A percentile compares a stretch with the other conserved stretches of the same genome.
Conservation (phyloP, 2,113 vertebrate species). For the Macrotis lagotis region DNA sequence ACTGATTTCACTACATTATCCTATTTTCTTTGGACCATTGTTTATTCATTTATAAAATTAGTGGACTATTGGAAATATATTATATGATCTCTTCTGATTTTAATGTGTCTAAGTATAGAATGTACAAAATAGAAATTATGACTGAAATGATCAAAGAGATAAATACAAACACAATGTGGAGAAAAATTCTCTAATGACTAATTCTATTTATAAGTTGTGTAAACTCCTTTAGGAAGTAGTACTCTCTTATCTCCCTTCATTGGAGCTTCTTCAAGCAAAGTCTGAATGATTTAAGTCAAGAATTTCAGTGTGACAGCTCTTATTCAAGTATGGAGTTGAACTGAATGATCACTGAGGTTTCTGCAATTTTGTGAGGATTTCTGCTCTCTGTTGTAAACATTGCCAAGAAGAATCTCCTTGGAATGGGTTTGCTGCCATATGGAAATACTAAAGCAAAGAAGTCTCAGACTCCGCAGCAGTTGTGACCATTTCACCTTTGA, state of each 20-base stretch:
- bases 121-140: neutral
- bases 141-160: neutral
- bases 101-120: neutral
- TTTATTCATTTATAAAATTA: too few relatives aligned
- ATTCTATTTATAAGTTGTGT: neutral
- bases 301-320: neutral
- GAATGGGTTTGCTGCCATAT: neutral
- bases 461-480: neutral
- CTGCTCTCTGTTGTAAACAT: neutral
- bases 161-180: neutral
- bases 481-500: neutral
- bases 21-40: too few relatives aligned
- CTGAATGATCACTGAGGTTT: neutral
- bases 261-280: neutral
- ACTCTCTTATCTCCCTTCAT: neutral
- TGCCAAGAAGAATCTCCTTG: neutral
- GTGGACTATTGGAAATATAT: too few relatives aligned
- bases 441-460: neutral
- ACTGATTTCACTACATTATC: too few relatives aligned
- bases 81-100: neutral
- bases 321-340: neutral
- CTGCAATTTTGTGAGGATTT: too few relatives aligned
- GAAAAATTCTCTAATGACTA: neutral
- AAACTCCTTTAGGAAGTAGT: neutral
- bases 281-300: neutral